Percentiles rank a stretch among this genome's conserved stretches.
Evolutionary conservation across 2,113 vertebrate genomes (phyloP).

Genomic region (Cebus imitator): DNA sequence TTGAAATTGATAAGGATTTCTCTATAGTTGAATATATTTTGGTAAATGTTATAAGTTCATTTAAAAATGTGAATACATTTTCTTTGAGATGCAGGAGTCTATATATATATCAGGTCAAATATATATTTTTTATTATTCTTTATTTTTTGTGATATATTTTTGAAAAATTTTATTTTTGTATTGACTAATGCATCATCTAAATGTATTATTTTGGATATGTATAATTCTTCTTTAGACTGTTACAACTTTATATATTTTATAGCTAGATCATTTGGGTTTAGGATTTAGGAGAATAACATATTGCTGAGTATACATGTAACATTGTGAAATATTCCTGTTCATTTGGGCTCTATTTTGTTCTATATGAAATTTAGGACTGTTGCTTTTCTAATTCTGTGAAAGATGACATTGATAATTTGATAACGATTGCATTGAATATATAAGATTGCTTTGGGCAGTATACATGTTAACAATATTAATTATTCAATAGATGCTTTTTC

Average conservation of each 20-base stretch:
- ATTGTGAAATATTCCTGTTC: background rate
- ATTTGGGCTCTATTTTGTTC: background rate
- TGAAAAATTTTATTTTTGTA: background rate
- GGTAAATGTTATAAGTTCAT: background rate
- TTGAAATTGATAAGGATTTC: background rate
- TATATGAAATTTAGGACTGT: no score
- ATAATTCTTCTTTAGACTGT: background rate
- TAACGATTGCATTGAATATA: no score
- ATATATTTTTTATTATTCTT: background rate
- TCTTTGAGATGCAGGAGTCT: background rate
- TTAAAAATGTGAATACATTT: background rate
- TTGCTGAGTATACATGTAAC: background rate
- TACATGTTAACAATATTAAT: no score
- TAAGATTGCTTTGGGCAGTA: no score
- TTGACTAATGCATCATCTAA: background rate
- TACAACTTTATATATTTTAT: background rate
- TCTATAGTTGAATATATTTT: background rate
- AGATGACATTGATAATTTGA: no score
- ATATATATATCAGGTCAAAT: background rate
- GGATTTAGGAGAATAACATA: background rate
- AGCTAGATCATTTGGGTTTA: background rate
- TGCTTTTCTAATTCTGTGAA: no score
- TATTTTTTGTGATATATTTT: background rate
- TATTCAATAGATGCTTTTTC: no score
- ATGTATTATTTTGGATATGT: background rate